Evolutionary conservation across 2,797 vertebrate species (phyloP).

Genomic region (Hemitrygon akajei): DNA sequence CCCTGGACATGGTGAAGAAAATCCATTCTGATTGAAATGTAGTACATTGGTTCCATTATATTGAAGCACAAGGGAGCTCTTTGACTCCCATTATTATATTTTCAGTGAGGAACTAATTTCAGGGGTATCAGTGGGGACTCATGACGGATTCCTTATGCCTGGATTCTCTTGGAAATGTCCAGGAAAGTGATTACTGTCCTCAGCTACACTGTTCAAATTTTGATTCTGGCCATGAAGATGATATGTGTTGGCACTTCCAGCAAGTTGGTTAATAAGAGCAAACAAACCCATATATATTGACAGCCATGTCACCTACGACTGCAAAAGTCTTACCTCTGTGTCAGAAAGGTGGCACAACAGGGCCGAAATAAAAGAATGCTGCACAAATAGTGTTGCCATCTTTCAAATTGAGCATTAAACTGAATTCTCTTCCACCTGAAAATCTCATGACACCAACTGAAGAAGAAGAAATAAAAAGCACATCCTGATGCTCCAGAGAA

Average conservation of each 20-base stretch:
- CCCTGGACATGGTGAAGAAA: background rate
- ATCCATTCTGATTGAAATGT: constrained; percentile 13
- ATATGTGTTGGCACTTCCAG: background rate
- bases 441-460: background rate
- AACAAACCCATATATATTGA: background rate
- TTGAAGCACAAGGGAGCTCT: constrained; percentile 4
- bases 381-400: no score
- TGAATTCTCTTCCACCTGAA: background rate
- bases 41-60: background rate
- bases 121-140: constrained; percentile 9
- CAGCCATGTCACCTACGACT: background rate
- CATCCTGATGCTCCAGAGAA: background rate
- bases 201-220: background rate
- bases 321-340: background rate
- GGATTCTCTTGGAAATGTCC: background rate
- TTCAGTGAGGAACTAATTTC: constrained; percentile 34
- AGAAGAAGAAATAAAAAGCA: background rate
- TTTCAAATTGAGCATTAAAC: background rate
- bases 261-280: constrained; percentile 2
- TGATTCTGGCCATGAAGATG: background rate
- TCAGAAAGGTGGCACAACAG: background rate
- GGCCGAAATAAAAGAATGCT: background rate
- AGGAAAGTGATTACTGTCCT: background rate
- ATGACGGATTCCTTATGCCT: background rate
- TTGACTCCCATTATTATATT: constrained; percentile 5